Evolutionary conservation across 2,888 invertebrate species (phyloP).

Genomic region (Brassicogethes aeneus): DNA sequence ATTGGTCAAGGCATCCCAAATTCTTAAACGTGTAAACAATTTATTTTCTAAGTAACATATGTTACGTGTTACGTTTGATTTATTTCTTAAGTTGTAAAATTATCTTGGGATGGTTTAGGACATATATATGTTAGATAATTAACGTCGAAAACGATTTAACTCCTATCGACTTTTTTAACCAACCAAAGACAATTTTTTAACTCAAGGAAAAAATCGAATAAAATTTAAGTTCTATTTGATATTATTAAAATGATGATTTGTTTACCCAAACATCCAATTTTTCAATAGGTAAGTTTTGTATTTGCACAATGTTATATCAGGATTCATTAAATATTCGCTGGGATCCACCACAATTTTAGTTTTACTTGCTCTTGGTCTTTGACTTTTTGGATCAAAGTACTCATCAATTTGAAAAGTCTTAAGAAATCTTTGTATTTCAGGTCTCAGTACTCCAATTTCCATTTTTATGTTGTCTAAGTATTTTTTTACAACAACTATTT

Average conservation of each 20-base stretch:
- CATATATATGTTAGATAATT: no score
- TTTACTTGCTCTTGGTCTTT: slow-evolving; percentile 23
- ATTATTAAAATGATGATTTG: background rate
- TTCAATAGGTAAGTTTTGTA: slow-evolving; percentile 27
- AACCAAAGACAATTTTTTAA: no score
- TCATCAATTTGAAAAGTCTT: slow-evolving; percentile 19
- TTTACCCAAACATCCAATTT: slow-evolving; percentile 33
- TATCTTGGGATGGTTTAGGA: no score
- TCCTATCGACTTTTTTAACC: no score
- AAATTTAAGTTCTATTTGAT: no score
- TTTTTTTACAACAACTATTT: slow-evolving; percentile 21
- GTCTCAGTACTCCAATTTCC: slow-evolving; percentile 22
- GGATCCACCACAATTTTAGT: slow-evolving; percentile 12
- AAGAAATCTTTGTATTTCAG: slow-evolving; percentile 27
- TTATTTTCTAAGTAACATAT: no score
- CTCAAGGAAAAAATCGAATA: no score
- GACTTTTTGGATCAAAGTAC: slow-evolving; percentile 22
- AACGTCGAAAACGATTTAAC: no score
- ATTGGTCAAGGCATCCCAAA: slow-evolving; percentile 27
- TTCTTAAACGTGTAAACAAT: slow-evolving; percentile 17
- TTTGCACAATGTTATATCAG: slow-evolving; percentile 25
- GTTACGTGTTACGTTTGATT: no score
- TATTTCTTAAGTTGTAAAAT: no score
- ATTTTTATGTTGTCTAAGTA: slow-evolving; percentile 17
- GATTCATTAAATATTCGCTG: slow-evolving; percentile 21